Conservation (phyloP, 2,113 vertebrate species). For the Leucoraja erinaceus region DNA sequence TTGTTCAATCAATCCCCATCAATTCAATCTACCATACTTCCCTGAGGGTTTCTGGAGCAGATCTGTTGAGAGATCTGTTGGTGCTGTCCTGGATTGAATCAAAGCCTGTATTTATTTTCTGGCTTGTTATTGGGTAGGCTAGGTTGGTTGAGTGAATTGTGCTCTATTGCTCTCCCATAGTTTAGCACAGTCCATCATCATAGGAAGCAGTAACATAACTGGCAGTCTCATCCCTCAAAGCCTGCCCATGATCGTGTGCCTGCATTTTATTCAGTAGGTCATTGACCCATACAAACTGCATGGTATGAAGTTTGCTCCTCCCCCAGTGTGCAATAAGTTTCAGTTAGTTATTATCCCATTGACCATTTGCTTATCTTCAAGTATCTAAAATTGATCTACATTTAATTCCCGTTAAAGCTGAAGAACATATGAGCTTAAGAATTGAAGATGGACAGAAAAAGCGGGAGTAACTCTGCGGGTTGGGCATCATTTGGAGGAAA, state of each 20-base stretch:
- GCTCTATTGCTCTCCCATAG: not conserved
- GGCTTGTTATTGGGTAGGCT: not conserved
- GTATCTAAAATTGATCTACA: not conserved
- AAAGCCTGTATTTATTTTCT: not conserved
- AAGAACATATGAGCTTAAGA: not conserved
- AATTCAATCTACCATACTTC: not conserved
- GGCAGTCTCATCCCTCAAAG: not conserved
- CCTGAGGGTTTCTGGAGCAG: not conserved
- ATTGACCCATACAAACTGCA: not conserved
- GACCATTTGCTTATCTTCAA: not conserved
- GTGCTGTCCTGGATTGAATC: not conserved
- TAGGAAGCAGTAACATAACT: no score
- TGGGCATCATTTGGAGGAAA: no score
- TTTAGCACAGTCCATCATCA: not conserved
- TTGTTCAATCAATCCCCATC: not conserved
- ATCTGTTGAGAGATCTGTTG: not conserved
- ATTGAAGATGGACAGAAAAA: not conserved
- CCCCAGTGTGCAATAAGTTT: not conserved
- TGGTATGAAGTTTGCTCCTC: not conserved
- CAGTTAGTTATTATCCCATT: not conserved
- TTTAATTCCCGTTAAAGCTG: not conserved
- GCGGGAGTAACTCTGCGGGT: no score
- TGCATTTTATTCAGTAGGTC: not conserved
- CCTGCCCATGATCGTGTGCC: not conserved
- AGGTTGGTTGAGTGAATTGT: not conserved